Conservation (phyloP, 2,113 vertebrate species). For the Anolis sagrei region DNA sequence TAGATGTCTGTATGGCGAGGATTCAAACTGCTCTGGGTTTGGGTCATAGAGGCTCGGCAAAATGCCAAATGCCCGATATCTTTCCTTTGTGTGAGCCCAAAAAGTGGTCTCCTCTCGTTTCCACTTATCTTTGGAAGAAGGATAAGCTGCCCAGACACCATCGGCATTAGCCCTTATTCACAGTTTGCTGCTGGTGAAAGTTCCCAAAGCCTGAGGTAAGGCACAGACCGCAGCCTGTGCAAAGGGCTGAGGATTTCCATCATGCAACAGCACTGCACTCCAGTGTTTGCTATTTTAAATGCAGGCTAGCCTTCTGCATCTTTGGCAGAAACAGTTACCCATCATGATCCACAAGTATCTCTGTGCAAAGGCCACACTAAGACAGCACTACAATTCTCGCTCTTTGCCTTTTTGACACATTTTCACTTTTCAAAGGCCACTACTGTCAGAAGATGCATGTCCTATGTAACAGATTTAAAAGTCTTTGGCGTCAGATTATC, state of each 20-base stretch:
- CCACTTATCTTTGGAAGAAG: not conserved
- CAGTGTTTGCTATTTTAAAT: not conserved
- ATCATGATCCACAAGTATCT: not conserved
- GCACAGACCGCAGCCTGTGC: not conserved
- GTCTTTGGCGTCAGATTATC: constrained; percentile 30
- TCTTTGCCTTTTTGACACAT: not conserved
- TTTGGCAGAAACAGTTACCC: not conserved
- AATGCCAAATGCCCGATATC: too few species aligned
- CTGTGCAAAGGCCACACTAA: not conserved
- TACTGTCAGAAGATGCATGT: not conserved
- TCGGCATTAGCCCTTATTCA: not conserved
- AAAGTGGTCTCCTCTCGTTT: not conserved
- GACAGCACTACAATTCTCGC: not conserved
- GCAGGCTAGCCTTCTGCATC: not conserved
- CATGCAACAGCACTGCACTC: not conserved
- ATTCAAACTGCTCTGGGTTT: not conserved
- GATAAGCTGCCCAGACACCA: fast-evolving
- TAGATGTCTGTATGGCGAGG: not conserved
- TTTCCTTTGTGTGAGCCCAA: not conserved
- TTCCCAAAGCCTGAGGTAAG: fast-evolving
- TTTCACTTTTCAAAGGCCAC: not conserved
- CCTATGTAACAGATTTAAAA: not conserved
- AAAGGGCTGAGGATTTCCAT: constrained; percentile 11
- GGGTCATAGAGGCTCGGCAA: not conserved
- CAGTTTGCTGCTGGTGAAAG: not conserved